Evolutionary conservation across 2,888 invertebrate genomes (phyloP), one percentile per base, ranked within the genome.

Genomic region (Eristalis pertinax): DNA sequence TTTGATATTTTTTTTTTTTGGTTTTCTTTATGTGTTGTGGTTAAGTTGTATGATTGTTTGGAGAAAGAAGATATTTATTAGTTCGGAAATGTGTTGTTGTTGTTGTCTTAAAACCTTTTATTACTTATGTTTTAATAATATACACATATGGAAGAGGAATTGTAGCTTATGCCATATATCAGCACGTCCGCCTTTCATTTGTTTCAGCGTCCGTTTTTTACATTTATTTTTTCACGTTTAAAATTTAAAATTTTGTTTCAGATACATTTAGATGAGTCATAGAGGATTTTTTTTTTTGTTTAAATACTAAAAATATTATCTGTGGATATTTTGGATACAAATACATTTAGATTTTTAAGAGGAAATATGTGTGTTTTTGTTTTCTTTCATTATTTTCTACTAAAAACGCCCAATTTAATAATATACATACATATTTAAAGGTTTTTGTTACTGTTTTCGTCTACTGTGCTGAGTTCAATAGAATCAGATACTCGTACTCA

Each of bases 301-400:
- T 65, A 60, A 87, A 73, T 84, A 84, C 87, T 87, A 80, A 87
- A 86, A 87, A 87, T 87, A 84, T 80, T 80, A 76, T 83, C 64
- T 83, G 64, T 84, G 84, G 84, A 87, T 87, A 84, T 80, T 87
- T 76, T 85, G 86, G 87, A 80, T 84, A 84, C 76, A 79, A 80
- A 80, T 76, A 87, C 87, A 87, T 87, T 87, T 87, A 87, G 87
- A 87, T 84, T 84, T 60, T 80, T 73, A 75, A 87, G 84, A 87
- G 86, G 87, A 87, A 87, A 87, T 87, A 76, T 84, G 58, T 60
- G 69, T 74, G 38, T n/a, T 56, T 72, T 73, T 1, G 1, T 68
- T 73, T 29, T 56, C 26, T 2, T 35, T 69, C 64, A 50, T 65
- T 50, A 50, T 62, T 69, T 69, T 38, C 78, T 83, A 87, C 86